Evolutionary conservation across 2,888 invertebrate species (phyloP), one percentile per base, ranked within the genome.

Genomic region (Gastrophysa polygoni): DNA sequence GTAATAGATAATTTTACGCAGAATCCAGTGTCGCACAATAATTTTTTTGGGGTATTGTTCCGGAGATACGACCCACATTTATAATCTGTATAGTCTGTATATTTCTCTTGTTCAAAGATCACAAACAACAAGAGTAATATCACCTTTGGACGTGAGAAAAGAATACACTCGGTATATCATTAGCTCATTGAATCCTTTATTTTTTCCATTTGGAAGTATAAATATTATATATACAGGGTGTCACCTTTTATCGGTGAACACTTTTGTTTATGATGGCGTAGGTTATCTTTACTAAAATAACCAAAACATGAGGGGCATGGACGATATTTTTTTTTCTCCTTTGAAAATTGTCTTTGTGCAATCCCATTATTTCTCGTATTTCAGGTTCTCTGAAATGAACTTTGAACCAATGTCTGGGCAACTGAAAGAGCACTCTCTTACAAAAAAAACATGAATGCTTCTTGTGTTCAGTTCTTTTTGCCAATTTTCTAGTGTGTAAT

Each of bases 201-300:
- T n/a, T n/a, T n/a, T n/a, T n/a, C n/a, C n/a, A n/a, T n/a, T n/a
- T n/a, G n/a, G n/a, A n/a, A n/a, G n/a, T n/a, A n/a, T n/a, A n/a
- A n/a, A n/a, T n/a, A n/a, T n/a, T n/a, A n/a, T n/a, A n/a, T n/a
- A n/a, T n/a, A n/a, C n/a, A n/a, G n/a, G n/a, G 47, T 57, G 32
- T 57, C 56, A n/a, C 56, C 56, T 47, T 46, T 57, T 20, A 47
- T 46, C 3, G 56, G 56, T 20, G 46, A 57, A 47, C 56, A 57
- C 20, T 44, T 44, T 47, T 57, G 20, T 46, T 29, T 44, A 29
- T 57, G 57, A 20, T 56, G 47, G 1, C 47, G 56, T 29, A 57
- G 32, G 11, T 57, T 57, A 47, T 29, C 32, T 29, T 57, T 57
- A 24, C 29, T 57, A 47, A 57, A 57, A 47, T 57, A 57, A 28